Evolutionary conservation across 2,113 vertebrate species (phyloP), one percentile per base, ranked within the genome.

Genomic region (Paracanthobrama guichenoti): DNA sequence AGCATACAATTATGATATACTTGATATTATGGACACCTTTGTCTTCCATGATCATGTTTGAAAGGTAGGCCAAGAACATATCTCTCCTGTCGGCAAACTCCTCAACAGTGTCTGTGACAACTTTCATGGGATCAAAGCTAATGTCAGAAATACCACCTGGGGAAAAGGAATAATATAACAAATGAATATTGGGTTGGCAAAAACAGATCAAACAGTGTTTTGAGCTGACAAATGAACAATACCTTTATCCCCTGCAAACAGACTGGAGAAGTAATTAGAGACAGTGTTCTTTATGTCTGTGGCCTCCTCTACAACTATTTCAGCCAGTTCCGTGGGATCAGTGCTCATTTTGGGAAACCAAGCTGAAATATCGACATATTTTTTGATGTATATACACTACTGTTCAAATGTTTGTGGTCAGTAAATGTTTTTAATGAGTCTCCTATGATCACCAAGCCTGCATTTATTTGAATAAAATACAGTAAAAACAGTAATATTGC

Each of bases 81-180:
- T 94, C 93, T 81, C 91, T 95, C 85, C 90, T 90, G 86, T 94
- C 92, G 8, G 90, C 57, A 71, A 94, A 88, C 74, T 93, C 92
- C 84, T 93, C 86, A 57, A 94, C 48, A 0, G 91, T 91, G 4
- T 94, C 93, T 83, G 92, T 91, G 8, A 94, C 87, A 6, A 92
- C 88, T 89, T 95, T 93, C 91, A 93, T 88, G 3, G 94, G 92
- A 31, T 95, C 92, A 74, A 94, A 79, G 39, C 89, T 88, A 12
- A 93, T 86, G 22, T 93, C 92, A 50, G 91, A 90, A 86, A 93
- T 18, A 73, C 90, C 89, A 46, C 88, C 94, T 93, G 74, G 75
- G 83, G 82, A 67, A 82, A 22, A 6, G 0, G 73, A 59, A 78
- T 4, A 18, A n/a, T 42, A 16, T 50, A 28, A 59, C 13, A 11